Evolutionary conservation across 2,888 invertebrate species (phyloP).

Genomic region (Craniophora ligustri): DNA sequence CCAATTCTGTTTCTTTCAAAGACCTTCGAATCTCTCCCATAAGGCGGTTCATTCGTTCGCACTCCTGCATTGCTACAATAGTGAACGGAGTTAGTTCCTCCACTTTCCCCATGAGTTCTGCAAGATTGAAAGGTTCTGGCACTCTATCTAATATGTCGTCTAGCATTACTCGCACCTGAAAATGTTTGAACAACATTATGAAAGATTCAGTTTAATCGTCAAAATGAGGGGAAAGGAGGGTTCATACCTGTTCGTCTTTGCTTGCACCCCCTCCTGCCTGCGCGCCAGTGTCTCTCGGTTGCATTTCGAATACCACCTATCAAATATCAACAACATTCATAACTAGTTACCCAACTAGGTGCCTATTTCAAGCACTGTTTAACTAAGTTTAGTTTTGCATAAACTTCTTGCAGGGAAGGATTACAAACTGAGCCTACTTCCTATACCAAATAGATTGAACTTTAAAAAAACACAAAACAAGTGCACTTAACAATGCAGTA

Average conservation of each 20-base stretch:
- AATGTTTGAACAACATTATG: not conserved
- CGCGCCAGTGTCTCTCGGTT: constrained; percentile 94
- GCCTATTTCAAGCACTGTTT: too few relatives aligned
- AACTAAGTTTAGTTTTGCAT: too few relatives aligned
- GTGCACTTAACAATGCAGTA: too few relatives aligned
- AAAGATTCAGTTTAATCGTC: not conserved
- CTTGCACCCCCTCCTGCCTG: constrained; percentile 91
- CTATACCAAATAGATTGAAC: too few relatives aligned
- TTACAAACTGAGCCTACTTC: too few relatives aligned
- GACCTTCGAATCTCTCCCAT: constrained; percentile 94
- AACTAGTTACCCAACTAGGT: too few relatives aligned
- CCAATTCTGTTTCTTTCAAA: constrained; percentile 95
- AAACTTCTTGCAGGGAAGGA: too few relatives aligned
- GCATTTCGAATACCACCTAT: constrained; percentile 93
- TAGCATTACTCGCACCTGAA: constrained; percentile 91
- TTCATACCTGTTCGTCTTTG: constrained; percentile 93
- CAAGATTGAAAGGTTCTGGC: constrained; percentile 95
- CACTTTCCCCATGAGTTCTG: constrained; percentile 94
- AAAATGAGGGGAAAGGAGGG: not conserved
- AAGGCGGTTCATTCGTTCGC: constrained; percentile 97
- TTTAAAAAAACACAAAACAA: too few relatives aligned
- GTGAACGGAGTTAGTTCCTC: constrained; percentile 97
- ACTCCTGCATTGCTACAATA: constrained; percentile 97
- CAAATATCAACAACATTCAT: too few relatives aligned
- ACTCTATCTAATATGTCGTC: constrained; percentile 97